These are phyloP conservation scores for Atractosteus spatula DNA, from an alignment of 2,113 vertebrate genomes.

Conservation along the genomic window DNA sequence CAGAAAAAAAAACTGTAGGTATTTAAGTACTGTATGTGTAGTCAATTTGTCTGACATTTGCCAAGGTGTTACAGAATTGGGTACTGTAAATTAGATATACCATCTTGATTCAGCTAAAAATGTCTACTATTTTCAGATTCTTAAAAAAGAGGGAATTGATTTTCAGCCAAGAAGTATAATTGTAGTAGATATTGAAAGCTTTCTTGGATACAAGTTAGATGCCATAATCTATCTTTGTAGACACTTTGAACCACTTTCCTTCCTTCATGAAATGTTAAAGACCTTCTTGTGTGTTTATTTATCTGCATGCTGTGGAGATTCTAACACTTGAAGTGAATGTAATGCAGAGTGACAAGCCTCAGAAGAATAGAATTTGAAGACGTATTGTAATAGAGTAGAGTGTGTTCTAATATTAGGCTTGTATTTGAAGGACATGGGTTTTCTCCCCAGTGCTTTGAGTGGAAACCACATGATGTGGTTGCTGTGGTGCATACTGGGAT, in stretches of 20 bases:
- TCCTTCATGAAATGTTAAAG: background rate
- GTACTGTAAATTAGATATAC: too few relatives aligned
- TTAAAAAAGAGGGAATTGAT: background rate
- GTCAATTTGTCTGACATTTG: too few relatives aligned
- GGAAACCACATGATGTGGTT: slow-evolving; percentile 28
- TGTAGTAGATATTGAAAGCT: background rate
- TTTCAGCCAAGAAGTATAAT: background rate
- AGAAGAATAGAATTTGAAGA: slow-evolving; percentile 12
- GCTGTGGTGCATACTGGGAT: slow-evolving; percentile 34
- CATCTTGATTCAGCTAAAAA: too few relatives aligned
- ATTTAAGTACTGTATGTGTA: too few relatives aligned
- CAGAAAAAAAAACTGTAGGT: too few relatives aligned
- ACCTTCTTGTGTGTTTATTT: slow-evolving; percentile 13
- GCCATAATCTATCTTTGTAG: background rate
- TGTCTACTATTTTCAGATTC: background rate
- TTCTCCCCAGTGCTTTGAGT: slow-evolving; percentile 17
- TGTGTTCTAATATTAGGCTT: slow-evolving; percentile 19
- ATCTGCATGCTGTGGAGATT: background rate
- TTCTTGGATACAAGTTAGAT: slow-evolving; percentile 1
- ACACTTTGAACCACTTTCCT: background rate
- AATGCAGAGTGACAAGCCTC: slow-evolving; percentile 10
- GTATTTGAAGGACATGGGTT: slow-evolving; percentile 27
- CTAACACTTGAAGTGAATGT: background rate
- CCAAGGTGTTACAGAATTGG: too few relatives aligned
- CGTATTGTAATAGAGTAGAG: slow-evolving; percentile 7